Percentiles rank a stretch among this genome's conserved stretches.
Evolutionary conservation across 2,113 vertebrate genomes (phyloP).

Genomic region (Cyanistes caeruleus): DNA sequence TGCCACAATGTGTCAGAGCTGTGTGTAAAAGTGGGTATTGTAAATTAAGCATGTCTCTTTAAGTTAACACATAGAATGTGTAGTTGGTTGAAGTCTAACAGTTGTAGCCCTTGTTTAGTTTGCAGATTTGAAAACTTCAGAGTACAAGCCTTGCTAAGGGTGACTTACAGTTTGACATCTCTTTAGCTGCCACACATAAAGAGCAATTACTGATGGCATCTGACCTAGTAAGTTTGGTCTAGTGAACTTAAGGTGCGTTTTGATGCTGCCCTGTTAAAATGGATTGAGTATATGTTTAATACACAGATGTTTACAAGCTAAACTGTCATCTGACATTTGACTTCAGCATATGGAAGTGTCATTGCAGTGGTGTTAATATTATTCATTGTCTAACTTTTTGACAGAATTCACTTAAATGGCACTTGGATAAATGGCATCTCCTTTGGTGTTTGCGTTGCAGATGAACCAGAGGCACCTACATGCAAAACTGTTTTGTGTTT

Average conservation of each 20-base stretch:
- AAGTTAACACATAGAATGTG: conserved; percentile 53
- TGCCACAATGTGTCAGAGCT: conserved; percentile 61
- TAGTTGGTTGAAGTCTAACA: conserved; percentile 62
- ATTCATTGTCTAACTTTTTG: conserved; percentile 62
- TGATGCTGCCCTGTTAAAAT: conserved; percentile 54
- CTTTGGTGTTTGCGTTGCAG: conserved; percentile 68
- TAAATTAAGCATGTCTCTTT: conserved; percentile 55
- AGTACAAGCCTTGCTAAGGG: conserved; percentile 41
- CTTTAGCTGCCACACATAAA: conserved; percentile 63
- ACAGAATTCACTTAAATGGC: conserved; percentile 65
- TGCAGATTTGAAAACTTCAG: conserved; percentile 41
- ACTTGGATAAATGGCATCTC: conserved; percentile 56
- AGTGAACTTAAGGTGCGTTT: conserved; percentile 42
- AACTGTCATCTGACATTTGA: conserved; percentile 59
- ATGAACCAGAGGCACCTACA: conserved; percentile 68
- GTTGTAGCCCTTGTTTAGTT: conserved; percentile 48
- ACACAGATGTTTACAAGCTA: conserved; percentile 67
- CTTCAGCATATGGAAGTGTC: conserved; percentile 53
- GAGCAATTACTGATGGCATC: conserved; percentile 44
- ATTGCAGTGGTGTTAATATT: conserved; percentile 54
- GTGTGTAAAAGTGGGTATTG: conserved; percentile 32
- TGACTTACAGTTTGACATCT: conserved; percentile 43
- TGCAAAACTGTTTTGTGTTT: conserved; percentile 80
- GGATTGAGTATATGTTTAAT: conserved; percentile 52
- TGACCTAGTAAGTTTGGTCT: conserved; percentile 55